Evolutionary conservation across 2,888 invertebrate species (phyloP).

Genomic region (Zaprionus lineosus): DNA sequence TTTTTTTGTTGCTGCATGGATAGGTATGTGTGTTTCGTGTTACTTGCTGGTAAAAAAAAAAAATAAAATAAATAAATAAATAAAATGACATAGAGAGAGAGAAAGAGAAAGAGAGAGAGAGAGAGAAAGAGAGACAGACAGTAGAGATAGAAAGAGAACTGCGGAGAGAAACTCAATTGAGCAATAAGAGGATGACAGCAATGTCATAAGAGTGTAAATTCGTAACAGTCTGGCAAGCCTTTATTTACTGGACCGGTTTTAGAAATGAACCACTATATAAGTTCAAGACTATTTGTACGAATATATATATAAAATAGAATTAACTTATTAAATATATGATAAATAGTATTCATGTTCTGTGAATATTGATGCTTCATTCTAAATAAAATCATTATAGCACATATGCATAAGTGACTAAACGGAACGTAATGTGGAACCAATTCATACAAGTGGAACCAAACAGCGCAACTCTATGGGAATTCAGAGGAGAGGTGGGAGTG

Average conservation of each 20-base stretch:
- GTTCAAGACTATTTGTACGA: conserved; percentile 1
- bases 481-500: background rate
- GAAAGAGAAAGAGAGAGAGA: conserved; percentile 24
- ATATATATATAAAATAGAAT: conserved; percentile 34
- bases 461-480: conserved; percentile 31
- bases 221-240: conserved; percentile 46
- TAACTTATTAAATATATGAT: conserved; percentile 23
- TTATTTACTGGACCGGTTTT: conserved; percentile 49
- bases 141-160: no score
- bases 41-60: conserved; percentile 29
- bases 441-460: conserved; percentile 8
- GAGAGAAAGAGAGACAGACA: no score
- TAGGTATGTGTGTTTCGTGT: conserved; percentile 23
- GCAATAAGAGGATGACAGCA: conserved; percentile 13
- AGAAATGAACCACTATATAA: conserved; percentile 39
- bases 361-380: no score
- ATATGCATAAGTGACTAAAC: no score
- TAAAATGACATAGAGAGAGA: conserved; percentile 19
- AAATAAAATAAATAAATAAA: no score
- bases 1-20: conserved; percentile 53
- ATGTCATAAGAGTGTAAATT: conserved; percentile 14
- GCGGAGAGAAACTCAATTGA: no score
- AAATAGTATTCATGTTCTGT: no score
- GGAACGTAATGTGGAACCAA: no score
- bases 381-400: conserved; percentile 1